Conservation (phyloP, 2,797 vertebrate genomes). For the Hapalemur alaotrensis region DNA sequence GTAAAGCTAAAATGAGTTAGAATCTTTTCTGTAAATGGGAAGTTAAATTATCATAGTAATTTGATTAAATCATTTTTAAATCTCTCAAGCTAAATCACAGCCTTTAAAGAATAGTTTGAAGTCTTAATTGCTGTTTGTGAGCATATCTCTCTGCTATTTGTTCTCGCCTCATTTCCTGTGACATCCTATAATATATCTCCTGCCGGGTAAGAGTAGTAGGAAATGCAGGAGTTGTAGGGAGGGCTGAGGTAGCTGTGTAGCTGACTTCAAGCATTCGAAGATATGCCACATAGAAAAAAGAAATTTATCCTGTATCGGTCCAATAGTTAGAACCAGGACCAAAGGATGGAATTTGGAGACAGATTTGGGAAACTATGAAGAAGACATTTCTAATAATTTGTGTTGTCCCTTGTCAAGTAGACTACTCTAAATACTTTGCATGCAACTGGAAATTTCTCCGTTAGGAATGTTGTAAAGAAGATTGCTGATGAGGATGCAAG, state of each 20-base stretch:
- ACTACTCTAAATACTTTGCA: too few relatives aligned
- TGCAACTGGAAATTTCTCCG: not conserved
- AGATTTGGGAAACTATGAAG: not conserved
- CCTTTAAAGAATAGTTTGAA: conserved; percentile 83
- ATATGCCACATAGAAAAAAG: not conserved
- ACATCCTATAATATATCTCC: conserved; percentile 69
- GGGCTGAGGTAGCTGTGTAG: not conserved
- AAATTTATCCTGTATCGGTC: not conserved
- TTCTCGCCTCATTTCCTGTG: conserved; percentile 74
- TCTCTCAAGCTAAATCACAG: conserved; percentile 79
- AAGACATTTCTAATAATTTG: not conserved
- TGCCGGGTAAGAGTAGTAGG: not conserved
- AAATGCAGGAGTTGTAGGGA: not conserved
- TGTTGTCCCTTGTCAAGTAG: too few relatives aligned
- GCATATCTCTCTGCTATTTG: conserved; percentile 65
- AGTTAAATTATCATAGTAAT: conserved; percentile 85
- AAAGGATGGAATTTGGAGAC: not conserved
- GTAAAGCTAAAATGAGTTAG: conserved; percentile 82
- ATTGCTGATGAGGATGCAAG: not conserved
- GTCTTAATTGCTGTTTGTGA: conserved; percentile 82
- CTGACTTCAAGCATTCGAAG: not conserved
- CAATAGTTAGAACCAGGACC: not conserved
- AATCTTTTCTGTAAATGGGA: conserved; percentile 82
- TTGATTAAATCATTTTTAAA: conserved; percentile 84
- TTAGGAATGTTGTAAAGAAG: not conserved